Evolutionary conservation across 1,140 invertebrate species (phyloP).

Genomic region (Ceratosolen solmsi): DNA sequence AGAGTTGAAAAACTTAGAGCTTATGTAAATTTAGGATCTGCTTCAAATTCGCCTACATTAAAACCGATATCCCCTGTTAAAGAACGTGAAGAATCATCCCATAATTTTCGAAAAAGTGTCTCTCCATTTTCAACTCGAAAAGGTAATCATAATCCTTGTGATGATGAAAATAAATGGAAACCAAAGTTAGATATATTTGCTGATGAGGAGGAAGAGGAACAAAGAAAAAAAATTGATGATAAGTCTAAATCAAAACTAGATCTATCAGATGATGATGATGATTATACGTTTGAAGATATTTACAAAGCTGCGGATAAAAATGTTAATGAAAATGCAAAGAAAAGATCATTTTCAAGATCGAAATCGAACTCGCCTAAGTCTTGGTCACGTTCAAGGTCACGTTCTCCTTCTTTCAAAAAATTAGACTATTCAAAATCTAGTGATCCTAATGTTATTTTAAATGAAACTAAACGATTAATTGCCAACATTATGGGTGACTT

Average conservation of each 20-base stretch:
- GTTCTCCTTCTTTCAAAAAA: slow-evolving; percentile 60
- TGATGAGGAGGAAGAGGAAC: slow-evolving; percentile 68
- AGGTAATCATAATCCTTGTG: slow-evolving; percentile 67
- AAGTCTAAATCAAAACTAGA: slow-evolving; percentile 64
- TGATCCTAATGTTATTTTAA: slow-evolving; percentile 73
- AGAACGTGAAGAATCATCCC: slow-evolving; percentile 44
- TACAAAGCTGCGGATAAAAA: slow-evolving; percentile 79
- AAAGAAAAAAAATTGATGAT: slow-evolving; percentile 59
- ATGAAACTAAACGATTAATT: slow-evolving; percentile 77
- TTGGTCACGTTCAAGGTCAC: slow-evolving; percentile 67
- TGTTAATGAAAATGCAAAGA: slow-evolving; percentile 73
- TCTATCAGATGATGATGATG: slow-evolving; percentile 78
- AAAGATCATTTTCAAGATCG: slow-evolving; percentile 57
- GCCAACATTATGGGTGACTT: slow-evolving; percentile 78
- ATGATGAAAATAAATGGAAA: slow-evolving; percentile 70
- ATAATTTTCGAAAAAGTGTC: slow-evolving; percentile 59
- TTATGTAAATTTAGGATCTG: slow-evolving; percentile 76
- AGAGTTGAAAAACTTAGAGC: slow-evolving; percentile 81
- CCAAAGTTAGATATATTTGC: slow-evolving; percentile 70
- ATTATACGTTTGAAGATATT: slow-evolving; percentile 81
- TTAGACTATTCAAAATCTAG: slow-evolving; percentile 61
- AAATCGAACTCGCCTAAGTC: slow-evolving; percentile 59
- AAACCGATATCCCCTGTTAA: slow-evolving; percentile 53
- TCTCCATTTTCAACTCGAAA: slow-evolving; percentile 70
- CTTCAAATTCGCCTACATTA: slow-evolving; percentile 53